These are phyloP conservation scores for Drosophila mercatorum DNA, from an alignment of 2,888 invertebrate genomes.

Conservation along the genomic window DNA sequence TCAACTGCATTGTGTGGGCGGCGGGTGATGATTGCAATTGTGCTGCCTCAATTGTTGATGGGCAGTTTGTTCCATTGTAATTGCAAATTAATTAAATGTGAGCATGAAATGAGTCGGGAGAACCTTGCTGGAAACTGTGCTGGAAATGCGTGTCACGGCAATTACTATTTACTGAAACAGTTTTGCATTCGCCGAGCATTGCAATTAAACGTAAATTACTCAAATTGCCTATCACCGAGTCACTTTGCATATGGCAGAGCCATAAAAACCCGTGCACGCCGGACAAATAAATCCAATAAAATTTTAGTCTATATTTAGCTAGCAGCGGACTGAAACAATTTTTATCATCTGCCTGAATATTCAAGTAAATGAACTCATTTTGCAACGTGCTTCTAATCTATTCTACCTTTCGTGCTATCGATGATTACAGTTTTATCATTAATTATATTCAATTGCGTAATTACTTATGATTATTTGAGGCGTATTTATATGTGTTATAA, in stretches of 20 bases:
- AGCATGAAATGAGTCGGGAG: conserved; percentile 20
- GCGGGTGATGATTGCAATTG: conserved; percentile 14
- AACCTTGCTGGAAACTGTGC: background rate
- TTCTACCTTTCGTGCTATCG: background rate
- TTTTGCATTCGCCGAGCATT: conserved; percentile 37
- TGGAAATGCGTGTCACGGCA: conserved; percentile 34
- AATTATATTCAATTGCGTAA: conserved; percentile 12
- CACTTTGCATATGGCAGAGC: conserved; percentile 8
- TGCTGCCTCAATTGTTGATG: conserved; percentile 15
- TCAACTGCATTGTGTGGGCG: conserved; percentile 26
- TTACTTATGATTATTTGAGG: background rate
- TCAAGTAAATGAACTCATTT: conserved; percentile 32
- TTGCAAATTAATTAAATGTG: conserved; percentile 65
- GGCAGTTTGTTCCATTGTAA: conserved; percentile 39
- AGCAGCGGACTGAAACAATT: background rate
- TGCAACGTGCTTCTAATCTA: conserved; percentile 36
- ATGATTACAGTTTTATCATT: background rate
- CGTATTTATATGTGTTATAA: too few relatives aligned
- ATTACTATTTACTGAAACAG: conserved; percentile 26
- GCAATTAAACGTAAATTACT: conserved; percentile 44
- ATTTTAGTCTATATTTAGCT: conserved; percentile 24
- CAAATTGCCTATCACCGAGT: conserved; percentile 43
- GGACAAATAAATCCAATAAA: conserved; percentile 6
- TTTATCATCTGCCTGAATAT: conserved; percentile 14
- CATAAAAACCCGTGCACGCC: background rate